These are phyloP conservation scores for Menidia beryllina DNA, from an alignment of 2,113 vertebrate species.

Conservation along the genomic window DNA sequence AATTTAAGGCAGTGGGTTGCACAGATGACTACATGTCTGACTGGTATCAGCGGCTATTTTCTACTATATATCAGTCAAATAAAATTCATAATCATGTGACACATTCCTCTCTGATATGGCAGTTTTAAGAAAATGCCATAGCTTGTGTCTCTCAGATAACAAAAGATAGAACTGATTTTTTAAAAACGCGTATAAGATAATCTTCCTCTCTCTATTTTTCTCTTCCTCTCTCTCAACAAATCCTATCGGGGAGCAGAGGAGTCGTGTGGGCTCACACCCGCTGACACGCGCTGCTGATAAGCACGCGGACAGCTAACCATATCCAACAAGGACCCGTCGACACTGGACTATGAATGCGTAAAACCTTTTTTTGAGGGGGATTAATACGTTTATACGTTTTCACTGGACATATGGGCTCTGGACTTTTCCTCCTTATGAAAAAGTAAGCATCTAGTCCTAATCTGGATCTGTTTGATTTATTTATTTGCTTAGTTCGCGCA, in stretches of 20 bases:
- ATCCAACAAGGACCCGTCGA: background rate
- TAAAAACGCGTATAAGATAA: too few relatives aligned
- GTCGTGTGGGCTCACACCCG: conserved; percentile 40
- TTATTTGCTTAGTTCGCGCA: background rate
- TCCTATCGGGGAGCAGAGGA: conserved; percentile 4
- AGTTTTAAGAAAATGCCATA: background rate
- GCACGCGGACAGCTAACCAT: conserved; percentile 62
- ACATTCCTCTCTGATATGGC: too few relatives aligned
- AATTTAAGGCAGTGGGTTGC: background rate
- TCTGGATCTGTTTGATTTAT: background rate
- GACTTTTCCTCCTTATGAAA: conserved; percentile 2
- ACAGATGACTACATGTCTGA: background rate
- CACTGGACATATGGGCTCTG: background rate
- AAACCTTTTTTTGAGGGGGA: background rate
- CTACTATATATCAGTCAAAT: too few relatives aligned
- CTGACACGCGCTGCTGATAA: conserved; percentile 28
- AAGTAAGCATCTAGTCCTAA: conserved; percentile 39
- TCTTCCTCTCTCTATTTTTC: background rate
- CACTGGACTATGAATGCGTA: background rate
- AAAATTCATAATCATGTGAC: too few relatives aligned
- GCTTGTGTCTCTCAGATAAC: background rate
- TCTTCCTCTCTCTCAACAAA: background rate
- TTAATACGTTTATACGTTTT: background rate
- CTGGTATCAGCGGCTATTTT: background rate
- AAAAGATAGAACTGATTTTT: background rate